A percentile compares a stretch with the other conserved stretches of the same genome.
phyloP scores from a whole-genome alignment of 1,140 invertebrate genomes.

The Brachionus rotundiformis region DNA sequence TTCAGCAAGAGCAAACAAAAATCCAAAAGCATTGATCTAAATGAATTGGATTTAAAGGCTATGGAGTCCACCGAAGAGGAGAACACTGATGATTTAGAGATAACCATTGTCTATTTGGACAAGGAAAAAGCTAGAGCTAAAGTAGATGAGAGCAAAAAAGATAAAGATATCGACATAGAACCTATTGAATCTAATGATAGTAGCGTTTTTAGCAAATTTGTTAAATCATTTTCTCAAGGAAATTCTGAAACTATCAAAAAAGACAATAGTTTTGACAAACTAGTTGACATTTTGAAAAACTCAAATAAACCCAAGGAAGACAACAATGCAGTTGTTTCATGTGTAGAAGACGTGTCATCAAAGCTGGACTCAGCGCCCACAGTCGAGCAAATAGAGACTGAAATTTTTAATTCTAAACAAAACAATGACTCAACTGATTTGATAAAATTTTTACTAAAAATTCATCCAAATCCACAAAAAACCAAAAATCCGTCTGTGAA shows the following conservation, averaged over 20 bases:
- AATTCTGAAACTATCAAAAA: neutral
- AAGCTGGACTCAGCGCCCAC: neutral
- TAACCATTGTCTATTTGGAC: slow-evolving; percentile 34
- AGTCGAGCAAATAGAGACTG: slow-evolving; percentile 30
- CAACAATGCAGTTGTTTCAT: neutral
- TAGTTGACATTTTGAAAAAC: slow-evolving; percentile 21
- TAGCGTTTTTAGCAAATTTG: slow-evolving; percentile 33
- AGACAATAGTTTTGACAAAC: slow-evolving; percentile 6
- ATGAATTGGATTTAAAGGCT: neutral
- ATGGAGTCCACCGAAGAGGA: neutral
- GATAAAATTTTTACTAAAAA: slow-evolving; percentile 37
- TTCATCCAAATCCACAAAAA: slow-evolving; percentile 26
- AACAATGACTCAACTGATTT: slow-evolving; percentile 8
- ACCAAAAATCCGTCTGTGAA: neutral
- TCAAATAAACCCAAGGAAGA: neutral
- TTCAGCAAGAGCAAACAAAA: neutral
- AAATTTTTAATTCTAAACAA: slow-evolving; percentile 1
- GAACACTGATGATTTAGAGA: slow-evolving; percentile 20
- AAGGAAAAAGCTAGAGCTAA: slow-evolving; percentile 1
- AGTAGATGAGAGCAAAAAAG: neutral
- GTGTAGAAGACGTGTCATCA: neutral
- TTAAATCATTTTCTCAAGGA: neutral
- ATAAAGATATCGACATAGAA: neutral
- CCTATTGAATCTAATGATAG: neutral
- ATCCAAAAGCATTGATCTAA: slow-evolving; percentile 20